These are phyloP conservation scores for Neelides folsomi DNA, from an alignment of 2,888 invertebrate species.

Conservation along the genomic window DNA sequence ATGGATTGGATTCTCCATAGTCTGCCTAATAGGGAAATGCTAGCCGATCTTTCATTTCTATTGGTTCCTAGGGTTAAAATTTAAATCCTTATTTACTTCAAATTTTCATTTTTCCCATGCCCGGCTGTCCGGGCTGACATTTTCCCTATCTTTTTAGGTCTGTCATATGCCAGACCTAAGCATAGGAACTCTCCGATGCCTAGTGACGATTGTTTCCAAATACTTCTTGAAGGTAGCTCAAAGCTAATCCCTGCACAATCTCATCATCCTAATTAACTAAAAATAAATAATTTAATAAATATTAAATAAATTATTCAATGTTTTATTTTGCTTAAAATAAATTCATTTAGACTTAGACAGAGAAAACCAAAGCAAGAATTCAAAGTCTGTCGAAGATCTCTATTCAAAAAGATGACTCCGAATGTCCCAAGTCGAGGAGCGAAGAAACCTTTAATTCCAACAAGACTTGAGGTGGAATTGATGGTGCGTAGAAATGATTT, in stretches of 20 bases:
- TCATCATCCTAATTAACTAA: not conserved
- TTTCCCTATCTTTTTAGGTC: too few relatives aligned
- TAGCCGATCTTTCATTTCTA: too few relatives aligned
- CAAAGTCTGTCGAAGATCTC: constrained; percentile 31
- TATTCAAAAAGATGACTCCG: constrained; percentile 35
- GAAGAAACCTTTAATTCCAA: constrained; percentile 35
- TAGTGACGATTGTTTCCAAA: constrained; percentile 41
- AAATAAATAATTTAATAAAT: too few relatives aligned
- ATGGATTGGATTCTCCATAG: too few relatives aligned
- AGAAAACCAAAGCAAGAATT: constrained; percentile 25
- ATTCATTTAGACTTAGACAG: constrained; percentile 29
- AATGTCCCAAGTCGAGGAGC: constrained; percentile 27
- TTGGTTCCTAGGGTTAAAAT: too few relatives aligned
- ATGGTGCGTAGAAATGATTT: constrained; percentile 6
- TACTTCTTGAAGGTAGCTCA: constrained; percentile 37
- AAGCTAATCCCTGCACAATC: not conserved
- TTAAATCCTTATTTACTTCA: too few relatives aligned
- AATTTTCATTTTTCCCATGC: too few relatives aligned
- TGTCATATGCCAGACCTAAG: too few relatives aligned
- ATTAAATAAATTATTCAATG: too few relatives aligned
- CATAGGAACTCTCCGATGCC: too few relatives aligned
- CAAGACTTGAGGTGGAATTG: constrained; percentile 35
- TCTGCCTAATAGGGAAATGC: too few relatives aligned
- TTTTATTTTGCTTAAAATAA: not conserved
- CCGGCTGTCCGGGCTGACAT: too few relatives aligned